Conservation (phyloP, 2,888 invertebrate species). For the Eristalis pertinax region DNA sequence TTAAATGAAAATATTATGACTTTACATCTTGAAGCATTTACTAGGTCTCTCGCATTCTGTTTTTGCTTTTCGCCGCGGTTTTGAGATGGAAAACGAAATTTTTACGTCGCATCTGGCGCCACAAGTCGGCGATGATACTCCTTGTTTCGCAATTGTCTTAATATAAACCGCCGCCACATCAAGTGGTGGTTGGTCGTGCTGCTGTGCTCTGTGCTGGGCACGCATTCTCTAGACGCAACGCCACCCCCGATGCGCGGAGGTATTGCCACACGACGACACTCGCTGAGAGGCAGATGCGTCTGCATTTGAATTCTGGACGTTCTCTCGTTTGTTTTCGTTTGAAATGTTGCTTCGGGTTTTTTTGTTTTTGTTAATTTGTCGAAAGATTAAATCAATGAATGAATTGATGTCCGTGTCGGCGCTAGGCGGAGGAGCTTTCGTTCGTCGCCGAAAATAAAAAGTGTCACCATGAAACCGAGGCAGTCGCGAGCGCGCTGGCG, state of each 20-base stretch:
- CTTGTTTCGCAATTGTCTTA: conserved; percentile 50
- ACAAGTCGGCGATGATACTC: conserved; percentile 17
- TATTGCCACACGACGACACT: conserved; percentile 7
- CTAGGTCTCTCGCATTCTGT: conserved; percentile 7
- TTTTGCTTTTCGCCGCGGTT: neutral
- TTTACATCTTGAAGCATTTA: conserved; percentile 40
- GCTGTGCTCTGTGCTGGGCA: too few relatives aligned
- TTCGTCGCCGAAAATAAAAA: conserved; percentile 55
- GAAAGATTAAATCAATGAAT: conserved; percentile 65
- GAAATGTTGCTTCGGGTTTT: conserved; percentile 15
- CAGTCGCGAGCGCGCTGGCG: neutral
- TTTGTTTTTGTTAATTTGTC: conserved; percentile 50
- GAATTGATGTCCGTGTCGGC: conserved; percentile 24
- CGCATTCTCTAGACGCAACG: neutral
- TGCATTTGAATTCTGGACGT: neutral
- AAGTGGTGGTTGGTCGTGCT: conserved; percentile 40
- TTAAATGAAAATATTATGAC: conserved; percentile 67
- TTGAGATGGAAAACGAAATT: neutral
- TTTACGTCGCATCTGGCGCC: conserved; percentile 51
- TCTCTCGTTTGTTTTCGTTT: neutral
- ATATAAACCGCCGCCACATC: conserved; percentile 30
- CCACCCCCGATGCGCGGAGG: neutral
- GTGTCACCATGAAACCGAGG: conserved; percentile 53
- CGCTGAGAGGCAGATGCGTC: neutral
- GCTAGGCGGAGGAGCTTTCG: conserved; percentile 16